A percentile compares a stretch with the other conserved stretches of the same genome.
Conservation (phyloP, 1,140 invertebrate genomes). For the Lepidurus packardi region DNA sequence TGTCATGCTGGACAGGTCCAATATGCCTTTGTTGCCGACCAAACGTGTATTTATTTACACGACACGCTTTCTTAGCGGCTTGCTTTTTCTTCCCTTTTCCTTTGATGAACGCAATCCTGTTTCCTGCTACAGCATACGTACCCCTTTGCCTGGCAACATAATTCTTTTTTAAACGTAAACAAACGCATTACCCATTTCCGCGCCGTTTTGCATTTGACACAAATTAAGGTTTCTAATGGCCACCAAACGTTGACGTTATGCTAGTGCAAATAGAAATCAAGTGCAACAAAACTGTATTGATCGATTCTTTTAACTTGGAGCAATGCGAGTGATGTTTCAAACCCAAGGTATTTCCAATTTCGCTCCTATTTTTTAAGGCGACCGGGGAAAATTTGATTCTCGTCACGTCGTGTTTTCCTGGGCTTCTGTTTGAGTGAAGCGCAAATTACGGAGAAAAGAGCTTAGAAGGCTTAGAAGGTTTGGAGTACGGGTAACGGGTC, state of each 20-base stretch:
- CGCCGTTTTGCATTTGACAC: neutral
- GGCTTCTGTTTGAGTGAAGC: neutral
- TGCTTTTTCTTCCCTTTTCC: neutral
- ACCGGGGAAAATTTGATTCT: neutral
- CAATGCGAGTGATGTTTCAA: too few species aligned
- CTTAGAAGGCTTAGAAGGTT: neutral
- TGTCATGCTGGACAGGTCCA: constrained; percentile 17
- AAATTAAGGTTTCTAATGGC: neutral
- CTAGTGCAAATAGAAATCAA: too few species aligned
- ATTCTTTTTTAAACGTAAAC: neutral
- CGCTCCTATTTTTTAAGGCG: neutral
- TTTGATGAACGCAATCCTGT: constrained; percentile 14
- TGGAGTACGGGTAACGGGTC: neutral
- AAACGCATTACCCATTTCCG: neutral
- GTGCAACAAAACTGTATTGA: too few species aligned
- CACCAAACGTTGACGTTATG: neutral
- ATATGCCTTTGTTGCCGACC: constrained; percentile 14
- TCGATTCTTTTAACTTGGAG: too few species aligned
- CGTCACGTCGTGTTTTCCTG: neutral
- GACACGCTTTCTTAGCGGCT: constrained; percentile 11
- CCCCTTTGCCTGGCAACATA: neutral
- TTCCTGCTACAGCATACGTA: neutral
- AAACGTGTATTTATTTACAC: constrained; percentile 13
- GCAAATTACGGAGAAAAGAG: neutral
- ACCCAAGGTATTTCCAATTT: neutral